Evolutionary conservation across 2,888 invertebrate genomes (phyloP).

Genomic region (Andrena dorsata): DNA sequence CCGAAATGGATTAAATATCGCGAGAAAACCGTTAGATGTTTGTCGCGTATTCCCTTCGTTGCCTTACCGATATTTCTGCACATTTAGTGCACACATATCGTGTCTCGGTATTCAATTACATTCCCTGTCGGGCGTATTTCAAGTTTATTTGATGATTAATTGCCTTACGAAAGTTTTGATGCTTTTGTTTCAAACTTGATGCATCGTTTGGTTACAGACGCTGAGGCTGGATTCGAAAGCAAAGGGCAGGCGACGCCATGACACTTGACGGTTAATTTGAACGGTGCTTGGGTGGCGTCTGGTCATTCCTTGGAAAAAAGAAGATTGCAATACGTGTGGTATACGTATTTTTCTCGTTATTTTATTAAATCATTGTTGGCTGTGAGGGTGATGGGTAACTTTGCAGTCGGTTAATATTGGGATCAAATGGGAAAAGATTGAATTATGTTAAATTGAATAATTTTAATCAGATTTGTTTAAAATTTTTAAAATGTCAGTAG

Average conservation of each 20-base stretch:
- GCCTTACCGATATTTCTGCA: background rate
- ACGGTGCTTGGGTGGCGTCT: background rate
- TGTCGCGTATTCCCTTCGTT: too few species aligned
- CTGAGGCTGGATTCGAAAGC: background rate
- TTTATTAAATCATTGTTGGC: too few species aligned
- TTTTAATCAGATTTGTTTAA: too few species aligned
- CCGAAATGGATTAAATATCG: too few species aligned
- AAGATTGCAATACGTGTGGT: background rate
- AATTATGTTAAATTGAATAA: too few species aligned
- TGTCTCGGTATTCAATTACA: background rate
- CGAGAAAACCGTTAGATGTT: too few species aligned
- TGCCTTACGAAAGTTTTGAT: background rate
- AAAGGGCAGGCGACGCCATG: background rate
- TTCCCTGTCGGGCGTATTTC: background rate
- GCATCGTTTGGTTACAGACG: background rate
- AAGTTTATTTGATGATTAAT: background rate
- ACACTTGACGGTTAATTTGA: background rate
- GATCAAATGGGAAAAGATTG: too few species aligned
- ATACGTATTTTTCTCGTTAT: too few species aligned
- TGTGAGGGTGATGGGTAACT: too few species aligned
- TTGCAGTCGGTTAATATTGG: too few species aligned
- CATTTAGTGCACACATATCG: too few species aligned
- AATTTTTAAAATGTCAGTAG: too few species aligned
- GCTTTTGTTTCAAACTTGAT: background rate
- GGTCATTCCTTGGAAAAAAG: background rate